Percentiles rank a stretch among this genome's conserved stretches.
Evolutionary conservation across 1,140 invertebrate species (phyloP).

Genomic region (Drosophila tani): DNA sequence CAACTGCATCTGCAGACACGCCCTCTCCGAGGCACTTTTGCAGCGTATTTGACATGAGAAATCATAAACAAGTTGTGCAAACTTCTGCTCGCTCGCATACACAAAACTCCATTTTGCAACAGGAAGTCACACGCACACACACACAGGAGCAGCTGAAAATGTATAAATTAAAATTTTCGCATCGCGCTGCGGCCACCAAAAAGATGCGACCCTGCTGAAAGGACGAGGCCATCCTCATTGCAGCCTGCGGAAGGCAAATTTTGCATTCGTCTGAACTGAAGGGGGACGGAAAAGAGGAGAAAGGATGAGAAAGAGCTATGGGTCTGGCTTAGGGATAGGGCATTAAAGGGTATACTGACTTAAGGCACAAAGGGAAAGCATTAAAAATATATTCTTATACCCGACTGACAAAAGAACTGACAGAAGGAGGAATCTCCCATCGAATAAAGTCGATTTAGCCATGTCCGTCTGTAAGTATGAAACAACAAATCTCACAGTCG

Average conservation of each 20-base stretch:
- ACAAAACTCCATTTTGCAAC: conserved; percentile 71
- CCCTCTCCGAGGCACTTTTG: conserved; percentile 48
- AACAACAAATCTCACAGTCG: too few relatives aligned
- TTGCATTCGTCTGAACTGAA: conserved; percentile 23
- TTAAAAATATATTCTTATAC: neutral
- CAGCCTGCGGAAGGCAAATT: conserved; percentile 23
- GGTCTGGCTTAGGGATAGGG: conserved; percentile 10
- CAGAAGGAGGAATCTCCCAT: too few relatives aligned
- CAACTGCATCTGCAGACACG: conserved; percentile 52
- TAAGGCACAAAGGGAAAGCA: neutral
- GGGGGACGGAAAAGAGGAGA: neutral
- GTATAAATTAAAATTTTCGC: conserved; percentile 78
- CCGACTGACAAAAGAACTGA: too few relatives aligned
- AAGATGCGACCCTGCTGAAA: conserved; percentile 30
- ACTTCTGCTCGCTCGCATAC: conserved; percentile 56
- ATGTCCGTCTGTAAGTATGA: too few relatives aligned
- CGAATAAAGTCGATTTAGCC: too few relatives aligned
- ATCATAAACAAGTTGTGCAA: conserved; percentile 80
- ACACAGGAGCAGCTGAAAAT: conserved; percentile 48
- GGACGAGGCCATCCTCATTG: conserved; percentile 13
- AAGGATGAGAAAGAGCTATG: conserved; percentile 1
- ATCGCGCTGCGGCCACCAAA: conserved; percentile 56
- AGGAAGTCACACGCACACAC: conserved; percentile 61
- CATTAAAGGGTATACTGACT: neutral
- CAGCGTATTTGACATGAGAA: conserved; percentile 79